phyloP scores from a whole-genome alignment of 2,113 vertebrate species.

The Hydrolagus affinis region DNA sequence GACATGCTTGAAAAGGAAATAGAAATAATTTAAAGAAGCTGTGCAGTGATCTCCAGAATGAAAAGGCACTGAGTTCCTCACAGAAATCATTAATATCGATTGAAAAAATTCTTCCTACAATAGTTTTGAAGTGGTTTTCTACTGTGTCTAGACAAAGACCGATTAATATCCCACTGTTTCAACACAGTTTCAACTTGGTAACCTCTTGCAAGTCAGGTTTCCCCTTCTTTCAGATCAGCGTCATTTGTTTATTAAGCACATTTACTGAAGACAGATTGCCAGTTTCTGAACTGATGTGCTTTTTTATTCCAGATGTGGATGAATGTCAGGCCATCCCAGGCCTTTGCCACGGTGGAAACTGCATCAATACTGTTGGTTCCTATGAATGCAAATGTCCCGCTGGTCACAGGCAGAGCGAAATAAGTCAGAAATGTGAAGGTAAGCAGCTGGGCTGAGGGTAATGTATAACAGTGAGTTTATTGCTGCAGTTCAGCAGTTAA shows the following conservation, averaged over 20 bases:
- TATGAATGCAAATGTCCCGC: conserved; percentile 60
- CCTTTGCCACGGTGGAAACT: conserved; percentile 61
- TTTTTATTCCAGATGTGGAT: conserved; percentile 58
- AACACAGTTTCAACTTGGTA: conserved; percentile 13
- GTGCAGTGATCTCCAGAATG: no score
- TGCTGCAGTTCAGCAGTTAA: conserved; percentile 11
- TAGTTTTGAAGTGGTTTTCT: neutral
- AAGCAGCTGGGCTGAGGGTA: conserved; percentile 32
- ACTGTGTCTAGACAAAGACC: neutral
- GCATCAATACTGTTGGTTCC: conserved; percentile 61
- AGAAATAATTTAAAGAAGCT: no score
- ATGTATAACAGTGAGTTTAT: neutral
- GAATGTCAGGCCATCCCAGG: conserved; percentile 66
- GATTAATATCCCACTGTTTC: neutral
- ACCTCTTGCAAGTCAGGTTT: neutral
- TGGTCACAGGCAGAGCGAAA: conserved; percentile 58
- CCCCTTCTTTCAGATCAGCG: neutral
- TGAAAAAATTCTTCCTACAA: neutral
- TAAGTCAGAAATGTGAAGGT: conserved; percentile 63
- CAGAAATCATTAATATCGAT: conserved; percentile 6
- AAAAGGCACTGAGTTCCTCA: no score
- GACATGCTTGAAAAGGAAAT: no score
- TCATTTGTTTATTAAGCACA: neutral
- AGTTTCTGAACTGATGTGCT: neutral
- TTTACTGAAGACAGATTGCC: conserved; percentile 7